Evolutionary conservation across 1,140 invertebrate species (phyloP), one percentile per base, ranked within the genome.

Genomic region (Condylostylus longicornis): DNA sequence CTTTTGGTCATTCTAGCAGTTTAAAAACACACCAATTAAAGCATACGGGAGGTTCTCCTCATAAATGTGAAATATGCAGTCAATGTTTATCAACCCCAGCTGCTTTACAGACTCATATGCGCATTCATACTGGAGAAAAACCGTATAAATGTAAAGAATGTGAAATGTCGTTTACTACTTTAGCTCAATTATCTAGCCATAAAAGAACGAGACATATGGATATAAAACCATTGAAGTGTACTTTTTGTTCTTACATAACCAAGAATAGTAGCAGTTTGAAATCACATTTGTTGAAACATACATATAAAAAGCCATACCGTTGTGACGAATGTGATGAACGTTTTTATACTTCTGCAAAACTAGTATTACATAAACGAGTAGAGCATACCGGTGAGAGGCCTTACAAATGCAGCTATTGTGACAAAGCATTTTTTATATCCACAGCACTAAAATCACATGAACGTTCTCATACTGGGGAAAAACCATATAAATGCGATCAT

Each of bases 281-380:
- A n/a, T 57, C 61, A 7, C 71, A 74, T 43, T 58, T 53, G 34
- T 51, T 65, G 1, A 66, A 64, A 15, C 80, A 9, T 79, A 82
- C 49, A 80, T 74, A 1, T 70, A 54, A 48, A 41, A 47, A 43
- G 22, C 50, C 42, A 8, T 57, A 48, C 14, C 48, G 49, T 18
- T 60, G 57, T 27, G 37, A 49, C 9, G 41, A 53, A 34, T 60
- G 57, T 31, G 43, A 51, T n/a, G n/a, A n/a, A n/a, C n/a, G n/a
- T n/a, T n/a, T n/a, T n/a, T n/a, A n/a, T n/a, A n/a, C n/a, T n/a
- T n/a, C n/a, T n/a, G n/a, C n/a, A n/a, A n/a, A n/a, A n/a, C n/a
- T n/a, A n/a, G n/a, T n/a, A n/a, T n/a, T n/a, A n/a, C n/a, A n/a
- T n/a, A n/a, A n/a, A n/a, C n/a, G n/a, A n/a, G n/a, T n/a, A n/a